Percentiles rank a stretch among this genome's conserved stretches.
These are phyloP conservation scores for Procambarus clarkii DNA, from an alignment of 1,140 invertebrate genomes.

Conservation along the genomic window DNA sequence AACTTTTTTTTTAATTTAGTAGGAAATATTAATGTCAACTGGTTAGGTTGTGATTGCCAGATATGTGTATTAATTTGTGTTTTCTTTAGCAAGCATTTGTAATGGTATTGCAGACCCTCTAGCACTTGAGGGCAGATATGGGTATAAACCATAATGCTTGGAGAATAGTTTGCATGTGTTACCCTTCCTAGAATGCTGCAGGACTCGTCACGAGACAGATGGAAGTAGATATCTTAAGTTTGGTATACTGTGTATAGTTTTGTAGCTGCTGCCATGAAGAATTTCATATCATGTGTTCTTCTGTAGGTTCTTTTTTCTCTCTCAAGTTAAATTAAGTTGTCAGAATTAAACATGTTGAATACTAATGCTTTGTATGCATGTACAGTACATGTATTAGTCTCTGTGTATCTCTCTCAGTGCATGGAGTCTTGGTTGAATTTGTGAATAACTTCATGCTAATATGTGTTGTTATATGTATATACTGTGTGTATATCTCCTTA, in stretches of 20 bases:
- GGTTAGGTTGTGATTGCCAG: background rate
- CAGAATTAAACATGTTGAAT: background rate
- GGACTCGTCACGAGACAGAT: background rate
- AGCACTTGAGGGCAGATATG: background rate
- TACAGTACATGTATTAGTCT: background rate
- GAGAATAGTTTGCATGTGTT: background rate
- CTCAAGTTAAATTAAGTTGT: too few relatives aligned
- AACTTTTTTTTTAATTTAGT: background rate
- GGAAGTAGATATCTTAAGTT: background rate
- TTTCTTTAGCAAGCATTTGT: background rate
- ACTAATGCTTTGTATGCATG: constrained; percentile 3
- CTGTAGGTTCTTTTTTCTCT: too few relatives aligned
- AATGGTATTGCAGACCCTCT: background rate
- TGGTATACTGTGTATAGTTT: too few relatives aligned
- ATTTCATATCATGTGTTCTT: too few relatives aligned
- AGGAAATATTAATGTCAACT: background rate
- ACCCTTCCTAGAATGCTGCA: background rate
- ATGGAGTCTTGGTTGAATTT: background rate
- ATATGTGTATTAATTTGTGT: background rate
- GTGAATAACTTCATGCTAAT: background rate
- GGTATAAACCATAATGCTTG: background rate
- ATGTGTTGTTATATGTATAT: background rate
- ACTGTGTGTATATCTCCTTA: background rate
- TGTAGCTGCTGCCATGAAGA: too few relatives aligned
- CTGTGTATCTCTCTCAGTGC: background rate